phyloP scores from a whole-genome alignment of 2,113 vertebrate genomes.

The Corydoras sp. region DNA sequence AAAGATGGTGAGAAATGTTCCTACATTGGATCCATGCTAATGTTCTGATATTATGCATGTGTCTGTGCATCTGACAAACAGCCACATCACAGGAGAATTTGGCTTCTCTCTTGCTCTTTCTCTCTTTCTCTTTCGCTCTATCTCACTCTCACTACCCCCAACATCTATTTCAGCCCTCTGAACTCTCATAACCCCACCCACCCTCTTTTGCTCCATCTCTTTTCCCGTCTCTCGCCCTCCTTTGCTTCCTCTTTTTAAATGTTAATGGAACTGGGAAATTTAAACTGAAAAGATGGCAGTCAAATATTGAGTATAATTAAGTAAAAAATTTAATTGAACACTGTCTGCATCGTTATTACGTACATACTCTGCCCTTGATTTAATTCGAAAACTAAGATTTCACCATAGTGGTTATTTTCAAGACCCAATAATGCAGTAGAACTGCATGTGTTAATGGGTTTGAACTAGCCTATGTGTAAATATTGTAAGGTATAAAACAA shows the following conservation, averaged over 20 bases:
- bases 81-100: slow-evolving; percentile 30
- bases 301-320: slow-evolving; percentile 29
- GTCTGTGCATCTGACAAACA: slow-evolving; percentile 29
- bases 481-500: no score
- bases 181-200: no score
- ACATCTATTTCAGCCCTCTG: no score
- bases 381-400: no score
- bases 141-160: neutral
- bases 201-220: slow-evolving; percentile 16
- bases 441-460: no score
- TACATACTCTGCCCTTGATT: no score
- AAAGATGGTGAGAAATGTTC: slow-evolving; percentile 19
- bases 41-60: slow-evolving; percentile 33
- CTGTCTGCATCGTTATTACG: no score
- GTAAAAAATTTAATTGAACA: neutral
- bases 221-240: neutral
- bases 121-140: neutral
- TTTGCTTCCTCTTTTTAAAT: neutral
- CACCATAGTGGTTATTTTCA: no score
- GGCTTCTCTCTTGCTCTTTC: slow-evolving; percentile 13
- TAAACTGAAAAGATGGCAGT: slow-evolving; percentile 34
- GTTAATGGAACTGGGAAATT: slow-evolving; percentile 38
- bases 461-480: no score
- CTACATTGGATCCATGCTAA: slow-evolving; percentile 15
- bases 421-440: no score